Evolutionary conservation across 2,888 invertebrate species (phyloP).

Genomic region (Machimus rusticus): DNA sequence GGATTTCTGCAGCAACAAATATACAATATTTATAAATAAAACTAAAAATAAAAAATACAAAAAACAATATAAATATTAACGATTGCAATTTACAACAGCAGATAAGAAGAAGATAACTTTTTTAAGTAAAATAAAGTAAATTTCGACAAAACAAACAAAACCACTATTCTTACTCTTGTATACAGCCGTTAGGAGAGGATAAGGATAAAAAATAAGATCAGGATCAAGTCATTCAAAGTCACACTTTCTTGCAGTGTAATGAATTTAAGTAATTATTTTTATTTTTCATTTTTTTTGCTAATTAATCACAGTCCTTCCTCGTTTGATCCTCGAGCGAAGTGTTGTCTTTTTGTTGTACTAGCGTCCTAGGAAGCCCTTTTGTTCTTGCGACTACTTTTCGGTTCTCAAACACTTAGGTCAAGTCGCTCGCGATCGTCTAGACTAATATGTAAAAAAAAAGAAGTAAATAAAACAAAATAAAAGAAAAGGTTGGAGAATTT

Average conservation of each 20-base stretch:
- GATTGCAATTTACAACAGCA: conserved; percentile 33
- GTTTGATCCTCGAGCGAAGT: neutral
- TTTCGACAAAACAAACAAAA: conserved; percentile 26
- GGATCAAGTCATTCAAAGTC: neutral
- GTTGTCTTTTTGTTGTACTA: neutral
- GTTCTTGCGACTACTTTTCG: neutral
- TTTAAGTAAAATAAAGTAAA: conserved; percentile 37
- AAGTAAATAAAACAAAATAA: neutral
- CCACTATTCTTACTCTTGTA: conserved; percentile 42
- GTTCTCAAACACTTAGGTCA: neutral
- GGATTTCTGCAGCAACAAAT: conserved; percentile 39
- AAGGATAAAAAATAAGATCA: neutral
- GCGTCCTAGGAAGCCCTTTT: neutral
- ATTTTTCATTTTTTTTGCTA: neutral
- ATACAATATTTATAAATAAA: conserved; percentile 33
- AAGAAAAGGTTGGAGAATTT: neutral
- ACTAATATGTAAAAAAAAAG: conserved; percentile 10
- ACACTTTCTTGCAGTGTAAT: neutral
- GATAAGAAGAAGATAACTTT: conserved; percentile 18
- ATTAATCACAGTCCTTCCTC: neutral
- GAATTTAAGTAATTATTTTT: neutral
- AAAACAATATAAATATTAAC: conserved; percentile 40
- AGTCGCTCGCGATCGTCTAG: neutral
- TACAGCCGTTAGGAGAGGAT: conserved; percentile 7
- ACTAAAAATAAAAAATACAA: conserved; percentile 40